Conservation (phyloP, 1,140 invertebrate genomes). For the Oscheius sp. region DNA sequence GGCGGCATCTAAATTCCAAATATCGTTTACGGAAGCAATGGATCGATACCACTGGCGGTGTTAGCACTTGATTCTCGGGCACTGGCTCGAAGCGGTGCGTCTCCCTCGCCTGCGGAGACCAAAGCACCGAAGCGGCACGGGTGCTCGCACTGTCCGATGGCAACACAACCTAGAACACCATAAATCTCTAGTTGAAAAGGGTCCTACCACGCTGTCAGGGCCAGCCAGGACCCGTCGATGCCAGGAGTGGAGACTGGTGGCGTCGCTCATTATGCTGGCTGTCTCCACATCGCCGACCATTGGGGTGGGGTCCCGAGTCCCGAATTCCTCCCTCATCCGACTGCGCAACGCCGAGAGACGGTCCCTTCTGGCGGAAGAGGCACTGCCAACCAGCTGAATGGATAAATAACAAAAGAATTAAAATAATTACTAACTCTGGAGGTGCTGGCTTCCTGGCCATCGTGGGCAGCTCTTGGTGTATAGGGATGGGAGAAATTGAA, state of each 20-base stretch:
- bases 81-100: too few relatives aligned
- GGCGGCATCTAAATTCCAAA: too few relatives aligned
- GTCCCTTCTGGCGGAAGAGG: constrained; percentile 7
- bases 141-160: constrained; percentile 49
- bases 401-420: not conserved
- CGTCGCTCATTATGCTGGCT: constrained; percentile 27
- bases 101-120: too few relatives aligned
- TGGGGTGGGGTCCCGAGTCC: constrained; percentile 16
- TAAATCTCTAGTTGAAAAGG: too few relatives aligned
- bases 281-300: constrained; percentile 30
- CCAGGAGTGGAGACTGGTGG: constrained; percentile 50
- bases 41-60: too few relatives aligned
- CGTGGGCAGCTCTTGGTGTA: too few relatives aligned
- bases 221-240: not conserved
- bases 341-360: constrained; percentile 29
- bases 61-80: too few relatives aligned
- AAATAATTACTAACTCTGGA: not conserved
- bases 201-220: constrained; percentile 25
- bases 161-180: constrained; percentile 43
- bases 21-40: too few relatives aligned
- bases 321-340: constrained; percentile 40
- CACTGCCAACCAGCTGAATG: too few relatives aligned
- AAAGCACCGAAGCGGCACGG: constrained; percentile 37
- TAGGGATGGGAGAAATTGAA: too few relatives aligned
- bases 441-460: too few relatives aligned